These are phyloP conservation scores for Gavia stellata DNA, from an alignment of 2,113 vertebrate genomes.

Conservation along the genomic window DNA sequence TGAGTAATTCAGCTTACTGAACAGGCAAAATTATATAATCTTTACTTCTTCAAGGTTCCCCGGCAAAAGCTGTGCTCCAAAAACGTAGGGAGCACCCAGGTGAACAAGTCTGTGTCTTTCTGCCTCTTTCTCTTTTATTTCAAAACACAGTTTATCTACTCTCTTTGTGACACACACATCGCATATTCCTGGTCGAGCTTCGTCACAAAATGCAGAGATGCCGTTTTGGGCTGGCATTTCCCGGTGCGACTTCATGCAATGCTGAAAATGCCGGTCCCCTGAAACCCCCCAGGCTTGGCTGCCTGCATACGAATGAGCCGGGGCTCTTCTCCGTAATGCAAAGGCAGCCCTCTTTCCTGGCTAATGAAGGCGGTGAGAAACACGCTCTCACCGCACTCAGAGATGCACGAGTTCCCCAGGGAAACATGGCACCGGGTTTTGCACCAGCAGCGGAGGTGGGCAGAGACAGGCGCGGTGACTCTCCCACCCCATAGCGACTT, in stretches of 20 bases:
- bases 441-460: not conserved
- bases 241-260: not conserved
- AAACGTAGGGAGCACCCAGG: not conserved
- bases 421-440: not conserved
- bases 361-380: slow-evolving; percentile 34
- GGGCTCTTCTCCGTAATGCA: slow-evolving; percentile 1
- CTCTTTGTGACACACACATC: not conserved
- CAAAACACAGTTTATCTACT: not conserved
- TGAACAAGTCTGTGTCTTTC: not conserved
- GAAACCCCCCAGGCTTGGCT: slow-evolving; percentile 3
- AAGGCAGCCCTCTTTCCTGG: not conserved
- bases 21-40: slow-evolving; percentile 7
- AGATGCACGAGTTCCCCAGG: not conserved
- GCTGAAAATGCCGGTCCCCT: not conserved
- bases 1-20: slow-evolving; percentile 57
- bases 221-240: not conserved
- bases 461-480: not conserved
- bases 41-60: slow-evolving; percentile 20
- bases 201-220: not conserved
- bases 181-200: not conserved
- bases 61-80: not conserved
- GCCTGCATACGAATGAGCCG: slow-evolving; percentile 24
- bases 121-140: not conserved
- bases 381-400: not conserved
- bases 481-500: not conserved